phyloP scores from a whole-genome alignment of 2,888 invertebrate species.

The Caenorhabditis angaria region DNA sequence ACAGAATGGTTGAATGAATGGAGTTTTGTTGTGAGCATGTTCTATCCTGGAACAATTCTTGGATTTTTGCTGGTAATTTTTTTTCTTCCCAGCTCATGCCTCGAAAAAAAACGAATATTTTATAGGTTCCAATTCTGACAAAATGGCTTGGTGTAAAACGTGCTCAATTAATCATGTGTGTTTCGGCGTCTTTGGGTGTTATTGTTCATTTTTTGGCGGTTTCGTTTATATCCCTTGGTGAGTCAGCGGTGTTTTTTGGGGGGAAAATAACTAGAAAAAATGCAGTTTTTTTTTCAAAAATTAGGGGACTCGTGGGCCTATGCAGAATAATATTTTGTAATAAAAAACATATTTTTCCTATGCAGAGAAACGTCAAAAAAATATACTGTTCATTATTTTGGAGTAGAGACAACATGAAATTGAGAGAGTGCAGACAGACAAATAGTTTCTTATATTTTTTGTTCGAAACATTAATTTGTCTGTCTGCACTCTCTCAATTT shows the following conservation, averaged over 20 bases:
- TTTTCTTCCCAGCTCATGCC: neutral
- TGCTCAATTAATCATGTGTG: constrained; percentile 56
- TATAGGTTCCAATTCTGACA: constrained; percentile 63
- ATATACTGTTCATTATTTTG: too few species aligned
- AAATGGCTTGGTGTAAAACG: constrained; percentile 60
- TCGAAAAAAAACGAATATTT: neutral
- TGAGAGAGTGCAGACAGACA: too few species aligned
- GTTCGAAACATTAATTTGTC: too few species aligned
- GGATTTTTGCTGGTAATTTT: constrained; percentile 57
- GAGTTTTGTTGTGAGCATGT: constrained; percentile 64
- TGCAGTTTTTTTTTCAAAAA: too few species aligned
- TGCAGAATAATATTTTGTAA: too few species aligned
- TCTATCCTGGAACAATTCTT: constrained; percentile 68
- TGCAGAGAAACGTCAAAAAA: too few species aligned
- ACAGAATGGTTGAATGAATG: constrained; percentile 59
- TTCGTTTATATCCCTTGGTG: constrained; percentile 27
- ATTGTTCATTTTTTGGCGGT: constrained; percentile 56
- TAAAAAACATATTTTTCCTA: too few species aligned
- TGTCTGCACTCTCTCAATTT: too few species aligned
- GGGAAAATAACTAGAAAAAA: neutral
- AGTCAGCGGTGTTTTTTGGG: neutral
- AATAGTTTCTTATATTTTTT: too few species aligned
- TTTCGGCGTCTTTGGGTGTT: constrained; percentile 62
- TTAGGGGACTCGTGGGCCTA: too few species aligned
- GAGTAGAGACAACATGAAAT: too few species aligned